phyloP scores from a whole-genome alignment of 2,888 invertebrate species.

The Ceramica pisi region DNA sequence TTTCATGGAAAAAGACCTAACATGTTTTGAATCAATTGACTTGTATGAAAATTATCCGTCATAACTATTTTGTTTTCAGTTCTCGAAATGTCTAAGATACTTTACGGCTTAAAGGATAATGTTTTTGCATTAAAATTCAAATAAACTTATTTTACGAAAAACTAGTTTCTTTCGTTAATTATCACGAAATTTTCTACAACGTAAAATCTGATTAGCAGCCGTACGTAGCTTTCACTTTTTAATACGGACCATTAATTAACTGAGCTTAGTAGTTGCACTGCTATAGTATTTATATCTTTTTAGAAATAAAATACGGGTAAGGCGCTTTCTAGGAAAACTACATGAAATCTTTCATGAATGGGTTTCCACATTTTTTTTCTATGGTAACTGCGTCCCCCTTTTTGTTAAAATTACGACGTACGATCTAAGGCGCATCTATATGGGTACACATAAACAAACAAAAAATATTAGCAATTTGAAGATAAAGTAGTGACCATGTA shows the following conservation, averaged over 20 bases:
- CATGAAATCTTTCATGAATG: neutral
- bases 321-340: neutral
- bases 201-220: conserved; percentile 30
- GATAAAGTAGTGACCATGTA: too few species aligned
- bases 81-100: neutral
- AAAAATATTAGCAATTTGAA: too few species aligned
- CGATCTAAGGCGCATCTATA: too few species aligned
- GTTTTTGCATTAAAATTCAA: conserved; percentile 5
- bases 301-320: neutral
- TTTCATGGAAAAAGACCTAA: too few species aligned
- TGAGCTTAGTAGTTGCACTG: conserved; percentile 41
- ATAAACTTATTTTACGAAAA: conserved; percentile 11
- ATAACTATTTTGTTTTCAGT: neutral
- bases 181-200: conserved; percentile 42
- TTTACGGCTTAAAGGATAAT: neutral
- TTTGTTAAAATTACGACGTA: too few species aligned
- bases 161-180: conserved; percentile 17
- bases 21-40: too few species aligned
- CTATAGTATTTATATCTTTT: conserved; percentile 13
- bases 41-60: too few species aligned
- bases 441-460: too few species aligned
- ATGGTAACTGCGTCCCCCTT: too few species aligned
- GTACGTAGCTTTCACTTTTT: conserved; percentile 33
- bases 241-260: conserved; percentile 47
- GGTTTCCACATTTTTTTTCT: too few species aligned